phyloP scores from a whole-genome alignment of 2,113 vertebrate species.

The Xenopus tropicalis region UCB_Xtro_10.0 CM004445.2:9687001-9687500 shows the following conservation, averaged over 20 bases:
- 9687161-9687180: conserved; percentile 68
- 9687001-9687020: conserved; percentile 59
- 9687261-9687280: conserved; percentile 97
- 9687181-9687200: conserved; percentile 67
- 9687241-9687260: conserved; percentile 90
- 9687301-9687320: conserved; percentile 79
- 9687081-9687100: conserved; percentile 77
- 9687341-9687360: conserved; percentile 85
- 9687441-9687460: conserved; percentile 70
- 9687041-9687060: conserved; percentile 80
- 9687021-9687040: conserved; percentile 69
- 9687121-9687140: conserved; percentile 66
- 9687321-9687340: conserved; percentile 94
- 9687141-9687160: conserved; percentile 75
- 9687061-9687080: conserved; percentile 73
- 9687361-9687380: conserved; percentile 85
- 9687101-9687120: conserved; percentile 75
- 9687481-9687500: conserved; percentile 47
- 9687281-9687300: conserved; percentile 84
- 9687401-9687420: conserved; percentile 92
- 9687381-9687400: conserved; percentile 78
- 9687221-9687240: conserved; percentile 84
- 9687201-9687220: conserved; percentile 78
- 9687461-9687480: conserved; percentile 62
- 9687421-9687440: conserved; percentile 88